These are phyloP conservation scores for Mionectes macconnelli DNA, from an alignment of 2,113 vertebrate genomes.

Conservation along the genomic window DNA sequence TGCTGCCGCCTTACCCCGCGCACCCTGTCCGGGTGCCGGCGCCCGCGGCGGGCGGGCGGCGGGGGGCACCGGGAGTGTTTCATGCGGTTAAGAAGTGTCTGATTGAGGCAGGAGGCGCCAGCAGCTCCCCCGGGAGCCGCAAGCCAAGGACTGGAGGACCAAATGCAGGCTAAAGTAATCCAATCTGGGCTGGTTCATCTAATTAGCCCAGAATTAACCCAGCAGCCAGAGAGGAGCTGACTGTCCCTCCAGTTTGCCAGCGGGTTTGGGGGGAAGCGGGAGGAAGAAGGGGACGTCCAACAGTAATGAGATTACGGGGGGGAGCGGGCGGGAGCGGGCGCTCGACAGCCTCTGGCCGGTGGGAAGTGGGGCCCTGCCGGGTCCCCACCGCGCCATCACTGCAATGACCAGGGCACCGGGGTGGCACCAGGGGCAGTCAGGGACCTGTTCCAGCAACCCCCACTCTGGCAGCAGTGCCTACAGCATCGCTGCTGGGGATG, in stretches of 20 bases:
- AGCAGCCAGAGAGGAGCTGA: slow-evolving; percentile 66
- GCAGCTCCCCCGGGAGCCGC: slow-evolving; percentile 83
- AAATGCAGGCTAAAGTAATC: slow-evolving; percentile 88
- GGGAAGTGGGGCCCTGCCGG: slow-evolving; percentile 37
- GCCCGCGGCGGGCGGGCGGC: slow-evolving; percentile 22
- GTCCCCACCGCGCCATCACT: background rate
- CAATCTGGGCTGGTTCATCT: slow-evolving; percentile 81
- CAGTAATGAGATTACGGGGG: slow-evolving; percentile 33
- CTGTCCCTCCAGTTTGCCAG: slow-evolving; percentile 68
- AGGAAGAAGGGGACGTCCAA: slow-evolving; percentile 62
- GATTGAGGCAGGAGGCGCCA: slow-evolving; percentile 88
- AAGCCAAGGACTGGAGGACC: slow-evolving; percentile 87
- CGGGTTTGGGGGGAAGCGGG: slow-evolving; percentile 69
- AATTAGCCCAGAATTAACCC: slow-evolving; percentile 85
- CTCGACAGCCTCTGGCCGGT: slow-evolving; percentile 4
- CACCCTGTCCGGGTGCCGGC: slow-evolving; percentile 30
- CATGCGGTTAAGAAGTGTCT: slow-evolving; percentile 82
- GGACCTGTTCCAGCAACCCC: background rate
- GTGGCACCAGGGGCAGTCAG: background rate
- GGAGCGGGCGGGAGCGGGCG: slow-evolving; percentile 9
- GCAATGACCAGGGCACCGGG: background rate
- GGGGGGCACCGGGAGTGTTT: slow-evolving; percentile 59
- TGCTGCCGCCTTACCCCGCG: slow-evolving; percentile 8
- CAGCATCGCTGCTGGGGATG: background rate
- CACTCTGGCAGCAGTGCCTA: background rate